Conservation (phyloP, 2,113 vertebrate species). For the Zootoca vivipara region DNA sequence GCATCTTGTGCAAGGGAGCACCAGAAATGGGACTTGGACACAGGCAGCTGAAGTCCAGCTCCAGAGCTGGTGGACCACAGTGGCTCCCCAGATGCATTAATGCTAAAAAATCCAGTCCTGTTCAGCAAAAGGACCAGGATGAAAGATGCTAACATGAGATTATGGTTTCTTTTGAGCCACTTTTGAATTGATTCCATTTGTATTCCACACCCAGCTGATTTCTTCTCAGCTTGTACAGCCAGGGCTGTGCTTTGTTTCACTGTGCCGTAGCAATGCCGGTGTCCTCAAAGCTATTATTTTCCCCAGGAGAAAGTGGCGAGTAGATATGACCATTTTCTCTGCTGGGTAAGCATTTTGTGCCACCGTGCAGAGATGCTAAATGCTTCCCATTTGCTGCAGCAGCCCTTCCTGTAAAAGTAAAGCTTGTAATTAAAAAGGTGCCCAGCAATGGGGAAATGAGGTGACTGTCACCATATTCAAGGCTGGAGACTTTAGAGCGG, state of each 20-base stretch:
- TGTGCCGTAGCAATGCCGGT: background rate
- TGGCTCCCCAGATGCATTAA: background rate
- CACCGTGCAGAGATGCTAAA: slow-evolving; percentile 28
- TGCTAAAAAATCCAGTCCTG: background rate
- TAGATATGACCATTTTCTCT: slow-evolving; percentile 31
- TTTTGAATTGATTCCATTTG: background rate
- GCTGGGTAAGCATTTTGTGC: slow-evolving; percentile 22
- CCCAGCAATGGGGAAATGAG: slow-evolving; percentile 6
- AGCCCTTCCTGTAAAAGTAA: background rate
- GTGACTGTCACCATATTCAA: background rate
- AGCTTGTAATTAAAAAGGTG: slow-evolving; percentile 28
- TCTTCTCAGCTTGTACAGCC: slow-evolving; percentile 15
- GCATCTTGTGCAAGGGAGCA: background rate
- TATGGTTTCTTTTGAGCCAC: background rate
- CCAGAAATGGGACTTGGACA: background rate
- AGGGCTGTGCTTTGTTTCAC: background rate
- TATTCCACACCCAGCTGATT: slow-evolving; percentile 13
- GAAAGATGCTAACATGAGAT: background rate
- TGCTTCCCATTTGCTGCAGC: slow-evolving; percentile 11
- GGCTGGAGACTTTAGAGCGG: background rate
- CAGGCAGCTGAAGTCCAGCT: background rate
- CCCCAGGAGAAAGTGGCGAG: slow-evolving; percentile 12
- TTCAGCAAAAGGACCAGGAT: background rate
- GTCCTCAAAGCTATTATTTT: slow-evolving; percentile 31
- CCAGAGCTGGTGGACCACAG: background rate